Conservation (phyloP, 1,140 invertebrate species). For the Pantala flavescens region DNA sequence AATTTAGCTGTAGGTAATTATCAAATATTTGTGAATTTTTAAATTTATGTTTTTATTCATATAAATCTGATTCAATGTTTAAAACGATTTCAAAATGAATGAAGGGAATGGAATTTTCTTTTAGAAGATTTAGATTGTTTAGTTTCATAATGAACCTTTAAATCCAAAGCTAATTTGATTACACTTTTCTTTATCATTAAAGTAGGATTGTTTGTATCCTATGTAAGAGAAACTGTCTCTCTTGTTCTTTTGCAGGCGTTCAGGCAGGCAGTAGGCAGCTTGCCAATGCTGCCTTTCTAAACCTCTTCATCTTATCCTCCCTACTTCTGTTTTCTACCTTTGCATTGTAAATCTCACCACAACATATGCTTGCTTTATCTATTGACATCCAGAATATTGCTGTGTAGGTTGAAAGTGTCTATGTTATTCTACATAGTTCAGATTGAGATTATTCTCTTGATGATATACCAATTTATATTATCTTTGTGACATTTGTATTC, state of each 20-base stretch:
- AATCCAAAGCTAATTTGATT: too few relatives aligned
- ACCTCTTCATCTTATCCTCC: background rate
- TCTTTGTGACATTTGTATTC: too few relatives aligned
- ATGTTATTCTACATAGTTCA: background rate
- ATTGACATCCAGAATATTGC: background rate
- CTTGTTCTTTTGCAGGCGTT: constrained; percentile 1
- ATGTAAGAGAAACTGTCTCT: background rate
- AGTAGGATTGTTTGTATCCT: background rate
- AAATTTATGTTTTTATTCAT: too few relatives aligned
- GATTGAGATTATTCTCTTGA: background rate
- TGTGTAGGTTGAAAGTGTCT: background rate
- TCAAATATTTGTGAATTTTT: too few relatives aligned
- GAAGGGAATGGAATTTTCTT: too few relatives aligned
- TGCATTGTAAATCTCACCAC: background rate
- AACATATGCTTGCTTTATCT: background rate
- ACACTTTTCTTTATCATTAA: too few relatives aligned
- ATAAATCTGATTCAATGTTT: too few relatives aligned
- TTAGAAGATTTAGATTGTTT: too few relatives aligned
- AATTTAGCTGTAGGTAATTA: too few relatives aligned
- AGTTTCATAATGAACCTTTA: too few relatives aligned
- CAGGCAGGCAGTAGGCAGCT: constrained; percentile 3
- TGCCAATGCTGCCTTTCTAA: background rate
- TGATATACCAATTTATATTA: background rate
- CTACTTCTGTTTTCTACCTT: background rate
- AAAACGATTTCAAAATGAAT: too few relatives aligned